Percentiles rank a stretch among this genome's conserved stretches.
Evolutionary conservation across 2,113 vertebrate genomes (phyloP).

Genomic region (Dasyurus viverrinus): DNA sequence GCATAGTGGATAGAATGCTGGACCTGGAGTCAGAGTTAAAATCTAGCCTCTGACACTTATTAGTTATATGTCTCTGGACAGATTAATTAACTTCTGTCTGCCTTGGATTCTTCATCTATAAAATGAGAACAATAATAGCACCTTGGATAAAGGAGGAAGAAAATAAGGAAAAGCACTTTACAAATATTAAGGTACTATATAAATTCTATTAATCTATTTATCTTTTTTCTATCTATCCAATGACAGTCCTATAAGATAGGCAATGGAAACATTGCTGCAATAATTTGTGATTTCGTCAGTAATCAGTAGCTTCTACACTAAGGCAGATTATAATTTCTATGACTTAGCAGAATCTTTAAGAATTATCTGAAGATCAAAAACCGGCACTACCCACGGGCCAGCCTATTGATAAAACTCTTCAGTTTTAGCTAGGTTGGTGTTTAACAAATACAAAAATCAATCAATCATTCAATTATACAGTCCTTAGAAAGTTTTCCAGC

Average conservation of each 20-base stretch:
- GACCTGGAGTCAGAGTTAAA: neutral
- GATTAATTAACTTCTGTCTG: neutral
- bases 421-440: neutral
- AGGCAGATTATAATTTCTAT: neutral
- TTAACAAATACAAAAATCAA: neutral
- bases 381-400: neutral
- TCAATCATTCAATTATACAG: neutral
- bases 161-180: neutral
- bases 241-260: neutral
- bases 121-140: neutral
- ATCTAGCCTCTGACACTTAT: neutral
- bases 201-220: neutral
- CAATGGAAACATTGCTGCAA: neutral
- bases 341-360: neutral
- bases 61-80: neutral
- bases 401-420: neutral
- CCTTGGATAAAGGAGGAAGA: neutral
- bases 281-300: neutral
- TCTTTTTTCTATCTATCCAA: neutral
- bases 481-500: neutral
- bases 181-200: neutral
- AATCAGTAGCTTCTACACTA: neutral
- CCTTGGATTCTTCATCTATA: neutral
- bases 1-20: neutral
- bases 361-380: neutral